These are phyloP conservation scores for Protobothrops flavoviridis DNA, from an alignment of 2,113 vertebrate genomes.

Conservation along the genomic window DNA sequence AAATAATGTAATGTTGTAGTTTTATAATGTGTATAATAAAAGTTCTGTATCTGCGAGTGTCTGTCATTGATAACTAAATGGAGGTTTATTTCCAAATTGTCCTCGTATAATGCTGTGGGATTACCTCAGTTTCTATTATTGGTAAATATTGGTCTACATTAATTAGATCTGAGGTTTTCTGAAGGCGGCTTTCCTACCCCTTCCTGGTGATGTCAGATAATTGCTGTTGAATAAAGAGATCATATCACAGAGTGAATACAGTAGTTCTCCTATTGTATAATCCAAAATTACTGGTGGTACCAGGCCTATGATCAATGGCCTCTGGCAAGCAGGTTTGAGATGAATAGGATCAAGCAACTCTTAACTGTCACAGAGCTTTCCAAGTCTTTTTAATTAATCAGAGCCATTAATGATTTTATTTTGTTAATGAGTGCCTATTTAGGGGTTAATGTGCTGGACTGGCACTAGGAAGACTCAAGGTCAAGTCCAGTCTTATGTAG, in stretches of 20 bases:
- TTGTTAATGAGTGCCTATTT: not conserved
- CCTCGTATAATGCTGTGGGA: not conserved
- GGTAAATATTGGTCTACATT: not conserved
- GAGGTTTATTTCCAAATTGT: too few relatives aligned
- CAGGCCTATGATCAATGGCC: not conserved
- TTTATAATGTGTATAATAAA: too few relatives aligned
- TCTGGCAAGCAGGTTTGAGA: too few relatives aligned
- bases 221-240: not conserved
- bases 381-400: not conserved
- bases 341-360: not conserved
- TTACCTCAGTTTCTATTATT: not conserved
- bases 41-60: too few relatives aligned
- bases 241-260: not conserved
- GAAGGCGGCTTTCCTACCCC: not conserved
- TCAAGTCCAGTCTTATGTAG: not conserved
- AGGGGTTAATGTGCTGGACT: not conserved
- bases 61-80: too few relatives aligned
- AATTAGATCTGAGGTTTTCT: not conserved
- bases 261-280: not conserved
- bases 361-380: not conserved
- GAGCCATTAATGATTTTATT: not conserved
- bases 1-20: too few relatives aligned
- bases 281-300: not conserved
- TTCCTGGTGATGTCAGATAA: not conserved
- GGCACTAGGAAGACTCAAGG: not conserved